A percentile compares a stretch with the other conserved stretches of the same genome.
Evolutionary conservation across 1,140 invertebrate species (phyloP).

Genomic region (Trissolcus basalis): DNA sequence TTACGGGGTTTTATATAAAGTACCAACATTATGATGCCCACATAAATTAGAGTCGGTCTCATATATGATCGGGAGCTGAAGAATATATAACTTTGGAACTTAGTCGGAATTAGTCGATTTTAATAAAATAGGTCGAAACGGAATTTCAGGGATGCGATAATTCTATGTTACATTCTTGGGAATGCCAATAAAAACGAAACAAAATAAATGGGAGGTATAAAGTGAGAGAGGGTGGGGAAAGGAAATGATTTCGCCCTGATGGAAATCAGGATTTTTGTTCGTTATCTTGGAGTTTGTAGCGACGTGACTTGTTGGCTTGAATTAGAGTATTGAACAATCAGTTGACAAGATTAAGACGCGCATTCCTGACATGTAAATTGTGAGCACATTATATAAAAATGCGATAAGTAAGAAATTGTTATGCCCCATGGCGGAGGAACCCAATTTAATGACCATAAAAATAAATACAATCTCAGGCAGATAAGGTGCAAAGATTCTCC

Average conservation of each 20-base stretch:
- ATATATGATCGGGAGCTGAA: conserved; percentile 31
- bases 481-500: conserved; percentile 17
- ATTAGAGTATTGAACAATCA: conserved; percentile 33
- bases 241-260: no score
- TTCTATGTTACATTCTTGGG: conserved; percentile 7
- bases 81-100: conserved; percentile 8
- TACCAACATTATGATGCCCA: neutral
- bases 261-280: no score
- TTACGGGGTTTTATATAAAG: conserved; percentile 34
- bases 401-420: conserved; percentile 4
- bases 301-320: no score
- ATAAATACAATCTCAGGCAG: conserved; percentile 29
- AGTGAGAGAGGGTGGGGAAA: no score
- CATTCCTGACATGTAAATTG: conserved; percentile 35
- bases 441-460: conserved; percentile 35
- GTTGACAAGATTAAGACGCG: conserved; percentile 23
- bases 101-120: conserved; percentile 31
- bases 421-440: neutral
- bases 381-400: conserved; percentile 29
- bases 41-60: no score
- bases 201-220: neutral
- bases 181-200: neutral
- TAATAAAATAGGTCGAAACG: conserved; percentile 45
- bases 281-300: no score
- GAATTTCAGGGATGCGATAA: conserved; percentile 24